Evolutionary conservation across 1,140 invertebrate species (phyloP), one percentile per base, ranked within the genome.

Genomic region (Telenomus remus): DNA sequence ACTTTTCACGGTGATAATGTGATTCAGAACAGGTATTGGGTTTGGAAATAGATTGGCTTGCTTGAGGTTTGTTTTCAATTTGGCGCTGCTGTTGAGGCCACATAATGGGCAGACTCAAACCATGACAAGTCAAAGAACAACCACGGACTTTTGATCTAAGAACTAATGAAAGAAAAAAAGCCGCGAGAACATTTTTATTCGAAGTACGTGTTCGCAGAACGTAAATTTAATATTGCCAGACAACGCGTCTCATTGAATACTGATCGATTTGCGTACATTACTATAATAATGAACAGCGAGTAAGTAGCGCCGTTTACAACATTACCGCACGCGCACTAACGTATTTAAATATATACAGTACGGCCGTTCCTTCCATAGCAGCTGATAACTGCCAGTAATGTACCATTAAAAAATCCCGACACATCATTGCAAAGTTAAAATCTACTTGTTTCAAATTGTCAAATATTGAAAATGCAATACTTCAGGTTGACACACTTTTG

Each of bases 321-420:
- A 65, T 73, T 66, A 66, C 56, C 61, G 65, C 70, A 66, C 56
- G 70, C 76, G 76, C 70, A 72, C 70, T 71, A 74, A 70, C 69
- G 75, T 73, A 27, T 6, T n/a, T n/a, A n/a, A n/a, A 6, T 27
- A 78, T 64, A 57, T 78, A 78, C 75, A 78, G 73, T 78, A 78
- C 65, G 69, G 69, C 70, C 69, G 75, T 78, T 78, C 76, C 70
- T 78, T 78, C 76, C 76, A 73, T 74, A 70, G 76, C 70, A 78
- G 76, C 76, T 74, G 66, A 78, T 78, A 78, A 78, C 76, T 78
- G 76, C 76, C 76, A 78, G 66, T 70, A 70, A 74, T 70, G 70
- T 70, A 74, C 70, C 66, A 78, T 78, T 78, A 70, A 70, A 27
- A 65, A 27, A 66, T 78, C 76, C 61, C 65, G 51, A 76, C 56